A percentile compares a stretch with the other conserved stretches of the same genome.
Evolutionary conservation across 2,113 vertebrate genomes (phyloP).

Genomic region (Crotalus tigris): DNA sequence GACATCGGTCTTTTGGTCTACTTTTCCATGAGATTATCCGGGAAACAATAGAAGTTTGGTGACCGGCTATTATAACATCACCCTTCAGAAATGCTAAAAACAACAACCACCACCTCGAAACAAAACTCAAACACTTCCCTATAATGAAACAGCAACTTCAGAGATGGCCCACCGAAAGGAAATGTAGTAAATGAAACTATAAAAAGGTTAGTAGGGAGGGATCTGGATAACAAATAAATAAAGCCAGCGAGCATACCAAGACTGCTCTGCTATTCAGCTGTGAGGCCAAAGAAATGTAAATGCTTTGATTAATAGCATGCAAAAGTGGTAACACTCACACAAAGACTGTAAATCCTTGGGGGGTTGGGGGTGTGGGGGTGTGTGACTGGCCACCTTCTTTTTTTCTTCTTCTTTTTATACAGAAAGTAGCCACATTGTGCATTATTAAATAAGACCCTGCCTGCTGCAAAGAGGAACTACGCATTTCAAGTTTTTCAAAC

Average conservation of each 20-base stretch:
- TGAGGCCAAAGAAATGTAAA: conserved; percentile 33
- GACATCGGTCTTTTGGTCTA: not conserved
- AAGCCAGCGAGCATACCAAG: not conserved
- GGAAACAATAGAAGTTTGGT: not conserved
- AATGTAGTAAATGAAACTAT: not conserved
- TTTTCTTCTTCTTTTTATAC: not conserved
- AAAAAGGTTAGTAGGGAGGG: not conserved
- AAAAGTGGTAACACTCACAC: conserved; percentile 8
- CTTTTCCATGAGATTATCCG: not conserved
- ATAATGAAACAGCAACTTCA: not conserved
- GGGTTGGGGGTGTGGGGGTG: not conserved
- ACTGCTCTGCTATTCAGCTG: not conserved
- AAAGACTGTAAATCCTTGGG: conserved; percentile 21
- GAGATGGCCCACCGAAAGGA: not conserved
- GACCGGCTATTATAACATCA: not conserved
- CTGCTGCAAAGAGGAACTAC: not conserved
- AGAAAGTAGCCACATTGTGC: conserved; percentile 5
- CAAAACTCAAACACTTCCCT: not conserved
- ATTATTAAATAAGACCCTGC: not conserved
- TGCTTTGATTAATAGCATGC: conserved; percentile 10
- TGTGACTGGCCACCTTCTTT: not conserved
- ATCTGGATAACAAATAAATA: not conserved
- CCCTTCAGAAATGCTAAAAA: not conserved
- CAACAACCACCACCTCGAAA: not conserved
- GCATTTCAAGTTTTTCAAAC: not conserved